phyloP scores from a whole-genome alignment of 2,888 invertebrate species.

The Nomada fucata region DNA sequence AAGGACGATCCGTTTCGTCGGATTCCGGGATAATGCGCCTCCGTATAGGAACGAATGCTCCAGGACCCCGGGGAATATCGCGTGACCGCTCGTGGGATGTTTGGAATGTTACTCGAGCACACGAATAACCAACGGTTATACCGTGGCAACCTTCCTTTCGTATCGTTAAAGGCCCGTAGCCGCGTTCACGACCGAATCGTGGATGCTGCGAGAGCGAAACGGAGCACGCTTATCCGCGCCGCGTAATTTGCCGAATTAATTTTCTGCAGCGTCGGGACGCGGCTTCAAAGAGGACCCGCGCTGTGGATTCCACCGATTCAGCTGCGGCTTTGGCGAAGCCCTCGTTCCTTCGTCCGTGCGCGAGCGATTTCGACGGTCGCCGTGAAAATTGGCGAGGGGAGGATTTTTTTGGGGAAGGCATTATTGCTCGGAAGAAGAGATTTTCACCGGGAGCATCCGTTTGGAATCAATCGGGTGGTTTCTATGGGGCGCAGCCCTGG shows the following conservation, averaged over 20 bases:
- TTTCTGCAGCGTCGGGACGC: constrained; percentile 58
- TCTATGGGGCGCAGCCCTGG: too few relatives aligned
- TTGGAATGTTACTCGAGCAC: constrained; percentile 73
- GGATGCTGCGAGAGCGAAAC: constrained; percentile 47
- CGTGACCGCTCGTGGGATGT: constrained; percentile 75
- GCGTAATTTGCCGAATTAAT: constrained; percentile 74
- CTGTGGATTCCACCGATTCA: constrained; percentile 45
- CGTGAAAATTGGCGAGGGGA: too few relatives aligned
- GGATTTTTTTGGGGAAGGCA: too few relatives aligned
- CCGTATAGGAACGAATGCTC: constrained; percentile 69
- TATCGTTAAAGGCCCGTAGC: constrained; percentile 67
- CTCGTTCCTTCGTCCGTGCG: too few relatives aligned
- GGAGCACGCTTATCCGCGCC: constrained; percentile 61
- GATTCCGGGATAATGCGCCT: constrained; percentile 71
- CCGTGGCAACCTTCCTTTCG: constrained; percentile 70
- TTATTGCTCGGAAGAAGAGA: too few relatives aligned
- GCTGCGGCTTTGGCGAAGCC: constrained; percentile 4
- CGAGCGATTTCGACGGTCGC: too few relatives aligned
- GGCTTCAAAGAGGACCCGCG: constrained; percentile 54
- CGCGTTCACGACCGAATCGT: constrained; percentile 44
- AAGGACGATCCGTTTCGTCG: constrained; percentile 70
- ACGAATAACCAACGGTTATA: constrained; percentile 73
- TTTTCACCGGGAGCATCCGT: too few relatives aligned
- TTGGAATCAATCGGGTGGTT: too few relatives aligned
- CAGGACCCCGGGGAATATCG: constrained; percentile 70